These are phyloP conservation scores for Allygus modestus DNA, from an alignment of 2,888 invertebrate species.

Conservation along the genomic window DNA sequence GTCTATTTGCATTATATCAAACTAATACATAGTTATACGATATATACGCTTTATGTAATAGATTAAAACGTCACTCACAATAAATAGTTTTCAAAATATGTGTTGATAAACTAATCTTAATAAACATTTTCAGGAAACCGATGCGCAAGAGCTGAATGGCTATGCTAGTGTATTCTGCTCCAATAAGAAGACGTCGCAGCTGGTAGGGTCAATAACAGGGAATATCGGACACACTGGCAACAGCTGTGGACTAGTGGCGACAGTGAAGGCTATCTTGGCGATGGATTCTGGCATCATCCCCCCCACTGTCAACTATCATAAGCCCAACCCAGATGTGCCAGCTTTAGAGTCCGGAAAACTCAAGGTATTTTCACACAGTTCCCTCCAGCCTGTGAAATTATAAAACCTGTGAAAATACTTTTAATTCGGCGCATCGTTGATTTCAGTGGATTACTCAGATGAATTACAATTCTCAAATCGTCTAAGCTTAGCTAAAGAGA, in stretches of 20 bases:
- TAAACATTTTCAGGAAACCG: conserved; percentile 64
- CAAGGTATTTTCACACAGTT: conserved; percentile 68
- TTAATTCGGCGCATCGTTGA: too few species aligned
- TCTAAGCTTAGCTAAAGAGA: too few species aligned
- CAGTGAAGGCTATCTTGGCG: conserved; percentile 74
- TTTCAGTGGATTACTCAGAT: too few species aligned
- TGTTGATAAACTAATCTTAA: too few species aligned
- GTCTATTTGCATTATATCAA: too few species aligned
- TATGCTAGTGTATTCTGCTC: conserved; percentile 65
- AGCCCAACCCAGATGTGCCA: conserved; percentile 69
- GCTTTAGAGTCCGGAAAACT: conserved; percentile 69
- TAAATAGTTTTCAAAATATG: too few species aligned
- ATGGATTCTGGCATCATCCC: conserved; percentile 71
- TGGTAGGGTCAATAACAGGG: conserved; percentile 79
- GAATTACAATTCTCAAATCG: too few species aligned
- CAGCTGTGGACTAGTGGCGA: conserved; percentile 74
- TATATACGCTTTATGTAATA: too few species aligned
- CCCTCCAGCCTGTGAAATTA: too few species aligned
- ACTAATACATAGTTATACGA: too few species aligned
- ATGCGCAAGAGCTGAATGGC: conserved; percentile 68
- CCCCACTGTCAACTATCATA: conserved; percentile 70
- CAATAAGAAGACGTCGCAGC: conserved; percentile 73
- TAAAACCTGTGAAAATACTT: too few species aligned
- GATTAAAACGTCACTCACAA: too few species aligned
- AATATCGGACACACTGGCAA: conserved; percentile 81